Evolutionary conservation across 2,797 vertebrate genomes (phyloP).

Genomic region (Lophius americanus): DNA sequence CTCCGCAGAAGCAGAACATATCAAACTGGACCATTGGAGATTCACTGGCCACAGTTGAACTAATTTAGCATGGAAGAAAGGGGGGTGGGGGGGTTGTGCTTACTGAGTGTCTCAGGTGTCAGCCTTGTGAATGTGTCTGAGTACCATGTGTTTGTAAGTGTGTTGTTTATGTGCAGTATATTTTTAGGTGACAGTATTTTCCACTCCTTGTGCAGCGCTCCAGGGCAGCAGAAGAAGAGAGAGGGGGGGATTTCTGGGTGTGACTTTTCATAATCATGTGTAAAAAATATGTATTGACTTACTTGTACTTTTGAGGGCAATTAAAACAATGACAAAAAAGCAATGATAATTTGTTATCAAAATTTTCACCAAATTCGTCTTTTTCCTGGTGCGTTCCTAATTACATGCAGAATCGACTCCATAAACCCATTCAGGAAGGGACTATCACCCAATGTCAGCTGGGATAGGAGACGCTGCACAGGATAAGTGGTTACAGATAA

Average conservation of each 20-base stretch:
- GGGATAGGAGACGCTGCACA: too few relatives aligned
- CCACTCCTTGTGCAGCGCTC: constrained; percentile 83
- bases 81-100: constrained; percentile 19
- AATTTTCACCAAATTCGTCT: too few relatives aligned
- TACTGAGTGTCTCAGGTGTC: constrained; percentile 68
- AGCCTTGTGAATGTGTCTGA: constrained; percentile 65
- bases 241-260: constrained; percentile 6
- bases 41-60: constrained; percentile 34
- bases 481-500: too few relatives aligned
- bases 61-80: constrained; percentile 35
- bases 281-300: too few relatives aligned
- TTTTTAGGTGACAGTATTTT: constrained; percentile 84
- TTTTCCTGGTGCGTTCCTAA: too few relatives aligned
- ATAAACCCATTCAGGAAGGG: too few relatives aligned
- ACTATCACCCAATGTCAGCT: too few relatives aligned
- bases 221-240: constrained; percentile 25
- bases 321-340: too few relatives aligned
- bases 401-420: too few relatives aligned
- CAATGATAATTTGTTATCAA: too few relatives aligned
- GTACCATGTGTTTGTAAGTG: constrained; percentile 43
- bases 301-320: too few relatives aligned
- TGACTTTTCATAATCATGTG: too few relatives aligned
- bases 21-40: constrained; percentile 61
- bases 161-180: constrained; percentile 72
- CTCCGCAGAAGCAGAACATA: constrained; percentile 29